A percentile compares a stretch with the other conserved stretches of the same genome.
Conservation (phyloP, 1,140 invertebrate species). For the Drosophila orosa region DNA sequence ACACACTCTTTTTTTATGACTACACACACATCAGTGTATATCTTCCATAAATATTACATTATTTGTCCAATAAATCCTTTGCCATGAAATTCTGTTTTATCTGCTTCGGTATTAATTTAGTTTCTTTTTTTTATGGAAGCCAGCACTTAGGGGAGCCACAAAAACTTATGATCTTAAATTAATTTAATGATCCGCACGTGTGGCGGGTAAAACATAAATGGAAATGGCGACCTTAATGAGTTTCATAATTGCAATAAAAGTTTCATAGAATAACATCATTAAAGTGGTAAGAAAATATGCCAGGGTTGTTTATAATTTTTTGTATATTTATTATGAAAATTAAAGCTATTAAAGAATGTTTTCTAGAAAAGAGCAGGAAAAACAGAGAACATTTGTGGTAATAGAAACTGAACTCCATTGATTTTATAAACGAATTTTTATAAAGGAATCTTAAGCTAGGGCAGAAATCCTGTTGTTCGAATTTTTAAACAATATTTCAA, state of each 20-base stretch:
- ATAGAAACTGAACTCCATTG: no score
- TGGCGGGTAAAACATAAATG: background rate
- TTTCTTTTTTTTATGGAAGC: slow-evolving; percentile 26
- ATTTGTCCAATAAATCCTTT: slow-evolving; percentile 51
- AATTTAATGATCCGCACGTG: slow-evolving; percentile 32
- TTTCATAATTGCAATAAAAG: slow-evolving; percentile 2
- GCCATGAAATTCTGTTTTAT: slow-evolving; percentile 18
- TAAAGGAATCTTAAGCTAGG: background rate
- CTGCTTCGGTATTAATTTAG: slow-evolving; percentile 18
- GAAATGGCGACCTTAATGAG: background rate
- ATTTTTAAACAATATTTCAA: background rate
- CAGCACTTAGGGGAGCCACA: slow-evolving; percentile 31
- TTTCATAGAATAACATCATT: slow-evolving; percentile 1
- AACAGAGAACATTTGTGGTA: no score
- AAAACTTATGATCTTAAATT: slow-evolving; percentile 33
- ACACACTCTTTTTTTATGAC: slow-evolving; percentile 45
- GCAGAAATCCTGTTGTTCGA: background rate
- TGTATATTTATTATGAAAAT: background rate
- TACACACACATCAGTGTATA: slow-evolving; percentile 21
- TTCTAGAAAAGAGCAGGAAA: background rate
- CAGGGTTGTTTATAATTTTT: no score
- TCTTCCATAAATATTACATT: slow-evolving; percentile 41
- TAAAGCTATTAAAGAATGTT: background rate
- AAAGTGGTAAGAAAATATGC: background rate
- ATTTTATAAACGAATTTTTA: no score